Percentiles rank a stretch among this genome's conserved stretches.
These are phyloP conservation scores for Tiliacea aurago DNA, from an alignment of 2,888 invertebrate genomes.

Conservation along the genomic window DNA sequence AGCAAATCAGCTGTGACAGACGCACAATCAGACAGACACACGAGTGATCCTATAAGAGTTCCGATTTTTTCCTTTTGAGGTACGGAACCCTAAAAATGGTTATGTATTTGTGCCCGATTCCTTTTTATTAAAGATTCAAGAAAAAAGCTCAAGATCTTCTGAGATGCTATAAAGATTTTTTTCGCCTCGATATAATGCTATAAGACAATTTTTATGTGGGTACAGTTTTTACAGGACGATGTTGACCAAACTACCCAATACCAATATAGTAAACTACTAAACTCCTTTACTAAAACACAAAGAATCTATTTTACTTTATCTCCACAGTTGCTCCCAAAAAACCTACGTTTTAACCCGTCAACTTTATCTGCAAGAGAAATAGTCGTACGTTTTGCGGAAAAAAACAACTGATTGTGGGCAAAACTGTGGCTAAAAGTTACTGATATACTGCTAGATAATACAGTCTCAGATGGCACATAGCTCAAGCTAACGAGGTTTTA, in stretches of 20 bases:
- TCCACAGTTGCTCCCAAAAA: conserved; percentile 23
- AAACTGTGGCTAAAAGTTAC: conserved; percentile 69
- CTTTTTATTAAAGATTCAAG: not conserved
- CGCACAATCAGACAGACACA: no score
- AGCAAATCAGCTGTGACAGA: no score
- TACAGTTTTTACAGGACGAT: not conserved
- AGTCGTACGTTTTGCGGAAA: conserved; percentile 31
- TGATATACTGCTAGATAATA: conserved; percentile 74
- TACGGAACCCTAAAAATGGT: no score
- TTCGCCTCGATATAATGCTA: conserved; percentile 1
- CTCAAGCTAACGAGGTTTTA: conserved; percentile 88
- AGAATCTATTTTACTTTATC: conserved; percentile 37
- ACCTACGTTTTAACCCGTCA: conserved; percentile 52
- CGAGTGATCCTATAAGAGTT: no score
- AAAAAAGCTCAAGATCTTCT: not conserved
- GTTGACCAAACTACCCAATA: conserved; percentile 27
- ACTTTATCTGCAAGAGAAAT: conserved; percentile 47
- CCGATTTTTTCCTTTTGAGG: no score
- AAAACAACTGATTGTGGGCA: conserved; percentile 56
- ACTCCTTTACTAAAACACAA: conserved; percentile 22
- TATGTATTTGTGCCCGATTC: not conserved
- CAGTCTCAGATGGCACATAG: conserved; percentile 83
- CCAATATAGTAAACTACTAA: conserved; percentile 23
- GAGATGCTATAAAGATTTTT: not conserved
- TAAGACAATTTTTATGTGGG: not conserved